Conservation (phyloP, 2,113 vertebrate species). For the Notechis scutatus region DNA sequence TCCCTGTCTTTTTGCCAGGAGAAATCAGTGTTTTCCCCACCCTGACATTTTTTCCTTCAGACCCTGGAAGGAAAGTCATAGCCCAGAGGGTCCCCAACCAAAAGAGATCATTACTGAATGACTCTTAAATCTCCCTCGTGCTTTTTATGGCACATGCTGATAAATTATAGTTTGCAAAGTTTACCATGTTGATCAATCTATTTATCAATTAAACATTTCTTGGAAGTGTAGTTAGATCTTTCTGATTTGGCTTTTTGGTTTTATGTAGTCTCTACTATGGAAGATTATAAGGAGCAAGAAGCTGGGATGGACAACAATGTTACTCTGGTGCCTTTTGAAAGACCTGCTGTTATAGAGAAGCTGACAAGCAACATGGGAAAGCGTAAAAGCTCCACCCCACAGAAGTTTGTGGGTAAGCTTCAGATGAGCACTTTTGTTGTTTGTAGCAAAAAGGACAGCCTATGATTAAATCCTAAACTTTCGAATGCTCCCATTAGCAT, state of each 20-base stretch:
- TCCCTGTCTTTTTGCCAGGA: not conserved
- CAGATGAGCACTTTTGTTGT: constrained; percentile 53
- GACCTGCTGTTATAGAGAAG: constrained; percentile 95
- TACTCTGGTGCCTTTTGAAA: constrained; percentile 86
- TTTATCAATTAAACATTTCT: constrained; percentile 20
- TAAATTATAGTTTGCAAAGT: constrained; percentile 15
- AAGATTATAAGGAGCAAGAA: constrained; percentile 86
- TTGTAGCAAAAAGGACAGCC: not conserved
- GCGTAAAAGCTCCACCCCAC: constrained; percentile 98
- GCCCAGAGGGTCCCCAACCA: not conserved
- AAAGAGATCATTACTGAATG: not conserved
- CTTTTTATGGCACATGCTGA: not conserved
- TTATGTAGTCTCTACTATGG: constrained; percentile 78
- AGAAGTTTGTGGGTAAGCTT: constrained; percentile 98
- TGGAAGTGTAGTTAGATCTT: constrained; percentile 56
- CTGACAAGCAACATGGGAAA: constrained; percentile 93
- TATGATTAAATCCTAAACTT: not conserved
- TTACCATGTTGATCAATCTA: constrained; percentile 35
- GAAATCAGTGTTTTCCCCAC: not conserved
- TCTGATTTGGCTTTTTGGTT: constrained; percentile 71
- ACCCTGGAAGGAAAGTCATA: not conserved
- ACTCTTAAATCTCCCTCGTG: not conserved
- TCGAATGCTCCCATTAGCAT: not conserved
- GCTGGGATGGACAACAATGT: constrained; percentile 84
- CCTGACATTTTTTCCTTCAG: not conserved